Percentiles rank a stretch among this genome's conserved stretches.
Evolutionary conservation across 2,888 invertebrate genomes (phyloP).

Genomic region (Helleia helle): DNA sequence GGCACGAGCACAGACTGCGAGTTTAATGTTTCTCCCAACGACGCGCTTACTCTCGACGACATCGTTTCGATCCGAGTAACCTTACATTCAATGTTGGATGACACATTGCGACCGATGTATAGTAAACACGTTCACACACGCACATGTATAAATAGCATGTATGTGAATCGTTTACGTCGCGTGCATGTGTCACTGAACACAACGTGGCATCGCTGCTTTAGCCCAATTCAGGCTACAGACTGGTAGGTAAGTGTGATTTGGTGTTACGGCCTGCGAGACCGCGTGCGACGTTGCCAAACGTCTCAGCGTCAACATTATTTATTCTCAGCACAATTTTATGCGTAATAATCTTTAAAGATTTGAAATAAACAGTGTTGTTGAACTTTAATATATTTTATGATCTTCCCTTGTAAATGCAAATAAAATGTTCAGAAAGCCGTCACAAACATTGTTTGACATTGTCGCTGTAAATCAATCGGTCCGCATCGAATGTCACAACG

Average conservation of each 20-base stretch:
- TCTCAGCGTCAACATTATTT: no score
- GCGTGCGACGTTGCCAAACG: constrained; percentile 12
- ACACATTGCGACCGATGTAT: constrained; percentile 63
- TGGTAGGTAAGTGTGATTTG: constrained; percentile 35
- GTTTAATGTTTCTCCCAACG: not conserved
- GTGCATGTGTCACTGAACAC: constrained; percentile 53
- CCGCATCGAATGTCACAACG: constrained; percentile 22
- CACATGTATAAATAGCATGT: constrained; percentile 64
- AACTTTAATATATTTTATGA: no score
- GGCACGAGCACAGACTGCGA: constrained; percentile 15
- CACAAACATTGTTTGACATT: constrained; percentile 23
- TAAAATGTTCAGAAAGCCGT: no score
- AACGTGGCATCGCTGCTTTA: constrained; percentile 27
- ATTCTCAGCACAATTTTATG: no score
- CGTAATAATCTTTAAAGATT: no score
- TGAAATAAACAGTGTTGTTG: no score
- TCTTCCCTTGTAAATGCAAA: no score
- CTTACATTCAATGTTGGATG: constrained; percentile 55
- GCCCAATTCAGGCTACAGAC: constrained; percentile 39
- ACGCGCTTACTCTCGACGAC: constrained; percentile 22
- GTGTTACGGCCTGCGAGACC: not conserved
- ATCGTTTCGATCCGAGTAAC: constrained; percentile 49
- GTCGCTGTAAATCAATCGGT: constrained; percentile 8
- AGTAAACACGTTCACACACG: constrained; percentile 61
- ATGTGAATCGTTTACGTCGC: constrained; percentile 61